Conservation (phyloP, 2,797 vertebrate genomes). For the Schizopygopsis pylzovi region DNA sequence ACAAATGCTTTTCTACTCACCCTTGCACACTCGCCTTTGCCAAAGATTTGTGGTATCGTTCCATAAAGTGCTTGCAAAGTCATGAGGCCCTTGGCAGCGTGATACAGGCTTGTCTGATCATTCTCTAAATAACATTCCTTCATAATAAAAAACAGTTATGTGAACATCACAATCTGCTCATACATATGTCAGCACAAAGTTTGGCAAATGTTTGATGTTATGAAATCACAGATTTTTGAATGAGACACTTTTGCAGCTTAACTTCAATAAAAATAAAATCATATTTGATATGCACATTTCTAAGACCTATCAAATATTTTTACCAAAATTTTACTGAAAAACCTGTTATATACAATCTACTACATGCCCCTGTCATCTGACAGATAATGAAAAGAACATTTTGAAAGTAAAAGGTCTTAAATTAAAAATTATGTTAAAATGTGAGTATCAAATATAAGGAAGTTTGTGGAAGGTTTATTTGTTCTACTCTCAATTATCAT, state of each 20-base stretch:
- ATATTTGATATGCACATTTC: too few species aligned
- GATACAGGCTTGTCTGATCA: constrained; percentile 96
- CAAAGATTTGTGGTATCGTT: constrained; percentile 96
- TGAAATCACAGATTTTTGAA: neutral
- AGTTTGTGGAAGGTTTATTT: neutral
- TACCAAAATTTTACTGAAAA: too few species aligned
- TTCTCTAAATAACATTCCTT: constrained; percentile 98
- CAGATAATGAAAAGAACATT: too few species aligned
- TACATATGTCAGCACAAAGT: neutral
- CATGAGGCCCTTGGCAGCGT: constrained; percentile 97
- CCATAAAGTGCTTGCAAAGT: constrained; percentile 95
- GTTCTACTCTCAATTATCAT: neutral
- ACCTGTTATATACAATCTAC: too few species aligned
- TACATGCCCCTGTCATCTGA: too few species aligned
- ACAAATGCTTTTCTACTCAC: constrained; percentile 72
- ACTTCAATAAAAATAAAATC: neutral
- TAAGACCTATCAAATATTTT: too few species aligned
- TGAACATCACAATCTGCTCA: neutral
- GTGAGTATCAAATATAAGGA: neutral
- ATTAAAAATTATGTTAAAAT: neutral
- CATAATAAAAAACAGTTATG: neutral
- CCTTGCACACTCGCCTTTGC: constrained; percentile 96
- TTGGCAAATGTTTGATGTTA: neutral
- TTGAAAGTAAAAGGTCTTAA: too few species aligned
- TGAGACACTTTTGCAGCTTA: neutral